phyloP scores from a whole-genome alignment of 2,113 vertebrate species.

The Prionailurus viverrinus region DNA sequence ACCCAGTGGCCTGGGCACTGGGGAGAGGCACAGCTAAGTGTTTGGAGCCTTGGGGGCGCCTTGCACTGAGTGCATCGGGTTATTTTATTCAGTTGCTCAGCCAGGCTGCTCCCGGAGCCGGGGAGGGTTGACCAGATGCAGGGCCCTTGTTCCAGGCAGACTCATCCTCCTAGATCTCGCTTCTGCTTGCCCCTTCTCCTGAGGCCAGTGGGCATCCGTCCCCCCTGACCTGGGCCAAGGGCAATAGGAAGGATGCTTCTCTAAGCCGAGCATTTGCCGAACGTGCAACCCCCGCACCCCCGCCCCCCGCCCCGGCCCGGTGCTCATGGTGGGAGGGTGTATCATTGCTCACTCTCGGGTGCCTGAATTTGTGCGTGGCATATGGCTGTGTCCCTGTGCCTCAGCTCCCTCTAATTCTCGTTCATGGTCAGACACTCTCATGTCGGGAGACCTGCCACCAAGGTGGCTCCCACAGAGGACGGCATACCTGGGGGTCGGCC shows the following conservation, averaged over 20 bases:
- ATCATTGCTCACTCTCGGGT: fast-evolving
- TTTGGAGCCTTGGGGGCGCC: neutral
- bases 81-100: neutral
- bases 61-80: fast-evolving
- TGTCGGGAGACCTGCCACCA: fast-evolving
- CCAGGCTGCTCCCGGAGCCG: fast-evolving
- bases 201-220: fast-evolving
- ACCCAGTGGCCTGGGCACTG: fast-evolving
- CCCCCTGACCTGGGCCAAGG: neutral
- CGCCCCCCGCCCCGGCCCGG: neutral
- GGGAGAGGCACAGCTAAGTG: fast-evolving
- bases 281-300: fast-evolving
- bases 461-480: neutral
- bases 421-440: fast-evolving
- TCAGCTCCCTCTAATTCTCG: neutral
- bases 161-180: neutral
- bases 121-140: fast-evolving
- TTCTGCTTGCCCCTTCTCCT: neutral
- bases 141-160: neutral
- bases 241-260: neutral
- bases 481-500: fast-evolving
- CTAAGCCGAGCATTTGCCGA: fast-evolving
- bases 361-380: neutral
- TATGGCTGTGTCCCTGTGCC: fast-evolving
- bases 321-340: fast-evolving